phyloP scores from a whole-genome alignment of 2,888 invertebrate species.

The Lasioglossum pauxillum region DNA sequence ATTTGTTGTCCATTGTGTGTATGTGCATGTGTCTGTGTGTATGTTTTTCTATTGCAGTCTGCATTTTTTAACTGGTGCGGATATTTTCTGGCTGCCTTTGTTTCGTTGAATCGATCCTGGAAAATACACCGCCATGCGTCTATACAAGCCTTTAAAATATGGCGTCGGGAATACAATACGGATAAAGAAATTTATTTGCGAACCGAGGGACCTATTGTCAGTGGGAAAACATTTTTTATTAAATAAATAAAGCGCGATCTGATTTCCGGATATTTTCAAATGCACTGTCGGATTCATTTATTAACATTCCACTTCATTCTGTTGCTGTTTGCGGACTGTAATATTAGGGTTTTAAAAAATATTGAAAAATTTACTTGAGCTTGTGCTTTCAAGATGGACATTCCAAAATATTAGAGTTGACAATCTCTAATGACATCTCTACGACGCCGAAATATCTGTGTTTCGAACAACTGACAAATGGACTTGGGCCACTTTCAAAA shows the following conservation, averaged over 20 bases:
- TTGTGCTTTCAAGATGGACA: too few species aligned
- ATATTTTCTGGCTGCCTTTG: background rate
- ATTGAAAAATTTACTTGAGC: too few species aligned
- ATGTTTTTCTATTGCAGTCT: background rate
- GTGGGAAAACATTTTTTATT: background rate
- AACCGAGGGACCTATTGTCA: background rate
- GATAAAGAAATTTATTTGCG: background rate
- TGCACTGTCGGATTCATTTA: too few species aligned
- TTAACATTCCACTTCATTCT: background rate
- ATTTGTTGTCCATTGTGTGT: conserved; percentile 3
- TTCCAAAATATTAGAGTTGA: too few species aligned
- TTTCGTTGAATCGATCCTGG: background rate
- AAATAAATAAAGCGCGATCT: background rate
- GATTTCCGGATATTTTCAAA: background rate
- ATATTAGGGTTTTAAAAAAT: background rate
- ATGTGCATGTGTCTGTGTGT: background rate
- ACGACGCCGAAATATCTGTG: too few species aligned
- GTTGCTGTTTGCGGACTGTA: background rate
- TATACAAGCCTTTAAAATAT: background rate
- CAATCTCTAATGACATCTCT: too few species aligned
- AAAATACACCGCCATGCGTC: background rate
- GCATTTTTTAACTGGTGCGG: conserved; percentile 1
- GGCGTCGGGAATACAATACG: background rate
- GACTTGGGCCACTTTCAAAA: too few species aligned
- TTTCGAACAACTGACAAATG: too few species aligned